Evolutionary conservation across 1,140 invertebrate genomes (phyloP), one percentile per base, ranked within the genome.

Genomic region (Drosophila trapezifrons): DNA sequence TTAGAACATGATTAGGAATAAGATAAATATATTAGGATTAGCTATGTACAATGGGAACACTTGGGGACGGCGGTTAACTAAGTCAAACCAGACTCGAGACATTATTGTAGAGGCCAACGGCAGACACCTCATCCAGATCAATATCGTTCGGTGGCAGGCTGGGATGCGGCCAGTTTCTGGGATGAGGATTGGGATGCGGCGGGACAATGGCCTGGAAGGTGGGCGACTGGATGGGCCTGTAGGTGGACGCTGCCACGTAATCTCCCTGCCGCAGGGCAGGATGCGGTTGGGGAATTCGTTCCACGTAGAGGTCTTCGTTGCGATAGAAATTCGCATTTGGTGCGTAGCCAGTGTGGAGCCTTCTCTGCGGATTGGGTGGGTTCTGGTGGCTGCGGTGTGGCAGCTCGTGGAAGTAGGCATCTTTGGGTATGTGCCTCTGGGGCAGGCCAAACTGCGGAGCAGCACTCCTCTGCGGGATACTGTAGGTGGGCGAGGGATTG

Each of bases 371-470:
- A 12, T 35, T 58, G 29, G 67, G 43, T 15, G 43, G 51, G 10
- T 47, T 57, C 35, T 56, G 65, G 15, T 65, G 35, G 2, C n/a
- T n/a, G n/a, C 83, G 80, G 79, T 94, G 93, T 1, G 94, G 93
- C 56, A 94, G 92, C 35, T 94, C 93, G 62, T 94, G 94, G 69
- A 94, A 94, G 76, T 94, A 94, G 4, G 94, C 94, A 84, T 94
- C 94, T 92, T 94, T 94, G 15, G 94, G 94, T 55, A 94, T 93
- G 15, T 79, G 59, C 42, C 84, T 67, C 17, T 74, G 78, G 27
- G 69, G 47, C 43, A 65, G 46, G 10, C 60, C 65, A 10, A 77
- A 77, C 13, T 77, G 56, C 12, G 71, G 47, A 0, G 22, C 18
- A 17, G 22, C 42, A 18, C 40, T 71, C 10, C 67, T 13, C 13